These are phyloP conservation scores for Lathronympha strigana DNA, from an alignment of 2,888 invertebrate species.

Conservation along the genomic window DNA sequence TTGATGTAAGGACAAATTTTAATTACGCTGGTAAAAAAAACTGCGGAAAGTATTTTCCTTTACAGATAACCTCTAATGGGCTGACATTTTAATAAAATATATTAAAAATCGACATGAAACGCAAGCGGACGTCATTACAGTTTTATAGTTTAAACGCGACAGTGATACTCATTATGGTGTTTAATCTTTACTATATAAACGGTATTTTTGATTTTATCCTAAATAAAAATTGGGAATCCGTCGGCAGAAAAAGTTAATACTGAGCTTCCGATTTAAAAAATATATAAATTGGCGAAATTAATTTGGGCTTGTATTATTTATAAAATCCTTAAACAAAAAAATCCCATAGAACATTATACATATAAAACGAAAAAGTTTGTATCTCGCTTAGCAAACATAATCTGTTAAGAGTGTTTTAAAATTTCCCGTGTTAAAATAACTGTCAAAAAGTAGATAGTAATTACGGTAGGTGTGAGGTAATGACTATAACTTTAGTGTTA, in stretches of 20 bases:
- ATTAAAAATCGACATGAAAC: constrained; percentile 6
- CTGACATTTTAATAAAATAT: constrained; percentile 14
- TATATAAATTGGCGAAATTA: not conserved
- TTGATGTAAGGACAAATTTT: constrained; percentile 12
- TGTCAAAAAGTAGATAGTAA: no score
- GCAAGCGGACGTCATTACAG: constrained; percentile 40
- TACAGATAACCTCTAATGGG: constrained; percentile 27
- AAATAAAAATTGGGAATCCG: not conserved
- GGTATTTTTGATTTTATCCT: not conserved
- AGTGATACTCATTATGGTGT: not conserved
- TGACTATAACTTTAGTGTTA: no score
- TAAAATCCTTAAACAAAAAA: no score
- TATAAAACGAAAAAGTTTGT: no score
- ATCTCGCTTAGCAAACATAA: no score
- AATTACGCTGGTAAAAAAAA: constrained; percentile 2
- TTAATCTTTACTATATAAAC: not conserved
- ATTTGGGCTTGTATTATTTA: no score
- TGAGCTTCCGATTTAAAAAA: not conserved
- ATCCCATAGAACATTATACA: no score
- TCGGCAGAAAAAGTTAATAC: not conserved
- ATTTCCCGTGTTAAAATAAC: no score
- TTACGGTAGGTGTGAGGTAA: no score
- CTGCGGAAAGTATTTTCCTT: constrained; percentile 6
- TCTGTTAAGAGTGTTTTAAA: no score
- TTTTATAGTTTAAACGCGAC: constrained; percentile 30